phyloP scores from a whole-genome alignment of 2,888 invertebrate genomes.

The Ernsta delagoae region DNA sequence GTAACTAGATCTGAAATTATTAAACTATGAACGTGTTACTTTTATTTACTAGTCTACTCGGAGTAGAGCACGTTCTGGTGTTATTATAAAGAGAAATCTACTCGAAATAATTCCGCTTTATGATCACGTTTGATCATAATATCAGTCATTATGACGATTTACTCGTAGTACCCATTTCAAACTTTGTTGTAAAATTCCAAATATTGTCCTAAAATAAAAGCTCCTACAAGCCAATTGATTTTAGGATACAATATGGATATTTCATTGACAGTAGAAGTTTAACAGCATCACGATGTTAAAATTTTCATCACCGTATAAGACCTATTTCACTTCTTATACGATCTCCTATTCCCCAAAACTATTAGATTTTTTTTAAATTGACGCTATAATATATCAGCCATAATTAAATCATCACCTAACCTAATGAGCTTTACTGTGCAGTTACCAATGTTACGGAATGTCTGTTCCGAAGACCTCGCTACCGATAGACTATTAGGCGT shows the following conservation, averaged over 20 bases:
- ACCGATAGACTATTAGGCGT: slow-evolving; percentile 18
- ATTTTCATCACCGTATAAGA: background rate
- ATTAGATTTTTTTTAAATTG: background rate
- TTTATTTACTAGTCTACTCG: slow-evolving; percentile 1
- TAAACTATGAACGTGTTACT: slow-evolving; percentile 4
- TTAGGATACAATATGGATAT: too few relatives aligned
- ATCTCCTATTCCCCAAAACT: background rate
- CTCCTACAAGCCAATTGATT: background rate
- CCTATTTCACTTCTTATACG: background rate
- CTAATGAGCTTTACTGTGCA: background rate
- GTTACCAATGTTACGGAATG: slow-evolving; percentile 2
- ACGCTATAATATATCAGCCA: background rate
- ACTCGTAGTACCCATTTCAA: too few relatives aligned
- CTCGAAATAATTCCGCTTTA: background rate
- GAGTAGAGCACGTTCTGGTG: background rate
- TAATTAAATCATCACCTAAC: background rate
- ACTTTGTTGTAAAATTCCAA: too few relatives aligned
- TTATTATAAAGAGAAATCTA: background rate
- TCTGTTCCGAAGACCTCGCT: slow-evolving; percentile 1
- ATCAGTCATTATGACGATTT: too few relatives aligned
- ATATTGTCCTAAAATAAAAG: background rate
- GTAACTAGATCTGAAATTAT: slow-evolving; percentile 14
- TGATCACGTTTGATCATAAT: too few relatives aligned
- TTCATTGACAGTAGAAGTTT: too few relatives aligned
- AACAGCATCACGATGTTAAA: too few relatives aligned